A percentile compares a stretch with the other conserved stretches of the same genome.
Conservation (phyloP, 2,888 invertebrate genomes). For the Neoaliturus tenellus region DNA sequence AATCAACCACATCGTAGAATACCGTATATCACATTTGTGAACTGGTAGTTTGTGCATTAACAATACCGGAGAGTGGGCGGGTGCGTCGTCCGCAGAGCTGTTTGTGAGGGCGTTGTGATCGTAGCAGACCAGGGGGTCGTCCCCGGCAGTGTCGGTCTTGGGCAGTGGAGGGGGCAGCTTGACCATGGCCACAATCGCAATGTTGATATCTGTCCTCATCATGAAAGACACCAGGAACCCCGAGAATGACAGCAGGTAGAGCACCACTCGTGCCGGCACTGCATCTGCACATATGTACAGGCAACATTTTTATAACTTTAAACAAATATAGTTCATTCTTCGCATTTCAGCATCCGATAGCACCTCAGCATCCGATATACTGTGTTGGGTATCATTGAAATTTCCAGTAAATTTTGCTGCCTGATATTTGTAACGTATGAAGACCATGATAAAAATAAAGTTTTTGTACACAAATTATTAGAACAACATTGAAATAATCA, state of each 20-base stretch:
- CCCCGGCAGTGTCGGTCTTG: constrained; percentile 47
- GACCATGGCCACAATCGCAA: constrained; percentile 83
- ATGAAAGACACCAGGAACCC: constrained; percentile 85
- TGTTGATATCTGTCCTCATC: constrained; percentile 85
- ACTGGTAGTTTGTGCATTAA: too few species aligned
- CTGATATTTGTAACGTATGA: too few species aligned
- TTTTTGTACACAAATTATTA: too few species aligned
- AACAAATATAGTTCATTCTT: not conserved
- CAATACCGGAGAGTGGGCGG: not conserved
- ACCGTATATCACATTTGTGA: too few species aligned
- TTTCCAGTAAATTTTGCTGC: too few species aligned
- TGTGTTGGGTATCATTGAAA: too few species aligned
- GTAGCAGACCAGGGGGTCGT: constrained; percentile 69
- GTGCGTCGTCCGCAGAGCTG: not conserved
- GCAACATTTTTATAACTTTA: too few species aligned
- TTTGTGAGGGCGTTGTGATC: constrained; percentile 53
- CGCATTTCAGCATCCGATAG: too few species aligned
- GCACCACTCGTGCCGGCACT: constrained; percentile 81
- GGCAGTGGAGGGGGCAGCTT: constrained; percentile 67
- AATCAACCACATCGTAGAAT: too few species aligned
- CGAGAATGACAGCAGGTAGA: constrained; percentile 83
- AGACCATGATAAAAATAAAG: too few species aligned
- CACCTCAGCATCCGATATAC: too few species aligned
- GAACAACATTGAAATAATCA: too few species aligned
- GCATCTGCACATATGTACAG: constrained; percentile 72